Conservation (phyloP, 2,888 invertebrate species). For the Unio pictorum region DNA sequence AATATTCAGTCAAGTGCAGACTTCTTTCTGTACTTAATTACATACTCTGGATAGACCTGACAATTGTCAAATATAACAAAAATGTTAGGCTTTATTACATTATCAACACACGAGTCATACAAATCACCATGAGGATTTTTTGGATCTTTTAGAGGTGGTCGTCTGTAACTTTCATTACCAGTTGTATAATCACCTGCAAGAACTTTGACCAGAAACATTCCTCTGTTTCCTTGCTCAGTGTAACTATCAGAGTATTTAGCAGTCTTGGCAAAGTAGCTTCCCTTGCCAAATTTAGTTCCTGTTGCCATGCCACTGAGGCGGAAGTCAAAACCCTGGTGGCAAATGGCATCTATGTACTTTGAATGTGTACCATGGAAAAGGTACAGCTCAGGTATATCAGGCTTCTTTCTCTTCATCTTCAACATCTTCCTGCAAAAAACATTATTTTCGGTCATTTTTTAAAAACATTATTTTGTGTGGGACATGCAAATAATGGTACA, state of each 20-base stretch:
- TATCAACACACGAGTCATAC: slow-evolving; percentile 61
- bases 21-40: slow-evolving; percentile 38
- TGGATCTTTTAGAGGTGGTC: slow-evolving; percentile 55
- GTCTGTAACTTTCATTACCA: slow-evolving; percentile 44
- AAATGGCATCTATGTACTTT: slow-evolving; percentile 47
- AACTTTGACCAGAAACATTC: slow-evolving; percentile 57
- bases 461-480: no score
- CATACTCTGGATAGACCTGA: slow-evolving; percentile 62
- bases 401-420: slow-evolving; percentile 20
- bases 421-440: slow-evolving; percentile 44
- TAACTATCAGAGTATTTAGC: slow-evolving; percentile 45
- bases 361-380: slow-evolving; percentile 57
- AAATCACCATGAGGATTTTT: slow-evolving; percentile 42
- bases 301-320: slow-evolving; percentile 49
- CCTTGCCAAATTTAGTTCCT: slow-evolving; percentile 52
- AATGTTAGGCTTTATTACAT: slow-evolving; percentile 46
- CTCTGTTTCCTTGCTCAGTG: slow-evolving; percentile 21
- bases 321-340: slow-evolving; percentile 59
- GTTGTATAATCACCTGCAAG: slow-evolving; percentile 53
- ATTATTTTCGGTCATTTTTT: no score
- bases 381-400: slow-evolving; percentile 22
- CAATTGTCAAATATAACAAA: slow-evolving; percentile 58
- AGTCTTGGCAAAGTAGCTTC: slow-evolving; percentile 57
- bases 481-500: no score
- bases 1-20: no score